Percentiles rank a stretch among this genome's conserved stretches.
Evolutionary conservation across 2,888 invertebrate species (phyloP).

Genomic region (Beris chalybata): DNA sequence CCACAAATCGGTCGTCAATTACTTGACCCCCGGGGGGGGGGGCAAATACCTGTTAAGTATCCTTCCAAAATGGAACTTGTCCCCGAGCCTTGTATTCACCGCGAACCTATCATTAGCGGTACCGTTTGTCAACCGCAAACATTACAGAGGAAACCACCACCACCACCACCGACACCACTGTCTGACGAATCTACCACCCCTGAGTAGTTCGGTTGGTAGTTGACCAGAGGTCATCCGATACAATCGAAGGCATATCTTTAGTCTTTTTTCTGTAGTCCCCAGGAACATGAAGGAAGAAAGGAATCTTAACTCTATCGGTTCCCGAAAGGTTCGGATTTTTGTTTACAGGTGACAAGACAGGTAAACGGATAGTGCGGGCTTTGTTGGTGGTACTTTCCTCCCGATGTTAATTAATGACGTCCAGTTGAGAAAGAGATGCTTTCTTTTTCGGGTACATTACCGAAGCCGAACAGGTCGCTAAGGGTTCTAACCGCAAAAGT

Average conservation of each 20-base stretch:
- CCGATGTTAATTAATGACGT: slow-evolving; percentile 27
- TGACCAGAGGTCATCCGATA: slow-evolving; percentile 31
- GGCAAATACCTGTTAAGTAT: slow-evolving; percentile 1
- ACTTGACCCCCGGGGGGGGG: slow-evolving; percentile 4
- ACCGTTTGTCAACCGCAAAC: slow-evolving; percentile 35
- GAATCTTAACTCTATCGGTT: not conserved
- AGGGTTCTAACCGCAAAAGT: too few species aligned
- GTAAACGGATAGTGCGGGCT: slow-evolving; percentile 24
- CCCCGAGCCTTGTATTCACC: not conserved
- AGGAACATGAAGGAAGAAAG: not conserved
- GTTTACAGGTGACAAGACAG: slow-evolving; percentile 32
- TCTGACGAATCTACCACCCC: not conserved
- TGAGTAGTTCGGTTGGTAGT: slow-evolving; percentile 29
- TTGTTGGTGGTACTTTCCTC: slow-evolving; percentile 21
- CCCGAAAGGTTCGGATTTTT: slow-evolving; percentile 19
- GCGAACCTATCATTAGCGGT: slow-evolving; percentile 35
- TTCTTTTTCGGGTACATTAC: slow-evolving; percentile 3
- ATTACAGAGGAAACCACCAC: slow-evolving; percentile 29
- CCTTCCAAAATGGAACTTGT: slow-evolving; percentile 12
- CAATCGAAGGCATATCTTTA: slow-evolving; percentile 19
- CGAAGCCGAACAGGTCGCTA: not conserved
- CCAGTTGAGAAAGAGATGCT: slow-evolving; percentile 20
- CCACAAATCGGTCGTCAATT: slow-evolving; percentile 16
- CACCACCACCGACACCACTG: slow-evolving; percentile 3
- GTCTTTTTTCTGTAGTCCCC: not conserved